Evolutionary conservation across 2,797 vertebrate genomes (phyloP).

Genomic region (Erithacus rubecula): DNA sequence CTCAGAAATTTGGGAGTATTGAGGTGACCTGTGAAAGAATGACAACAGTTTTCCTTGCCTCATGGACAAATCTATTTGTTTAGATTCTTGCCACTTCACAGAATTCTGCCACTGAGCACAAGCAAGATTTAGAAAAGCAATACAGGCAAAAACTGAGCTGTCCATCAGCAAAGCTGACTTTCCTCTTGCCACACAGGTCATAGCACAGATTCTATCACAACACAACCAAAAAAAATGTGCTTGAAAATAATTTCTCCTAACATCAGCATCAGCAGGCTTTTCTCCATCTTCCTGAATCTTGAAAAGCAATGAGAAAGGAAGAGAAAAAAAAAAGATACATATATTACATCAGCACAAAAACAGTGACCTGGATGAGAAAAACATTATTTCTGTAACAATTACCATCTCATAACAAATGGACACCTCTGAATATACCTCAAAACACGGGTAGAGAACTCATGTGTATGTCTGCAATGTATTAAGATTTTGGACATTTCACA

Average conservation of each 20-base stretch:
- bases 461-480: background rate
- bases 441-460: background rate
- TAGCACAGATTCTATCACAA: constrained; percentile 25
- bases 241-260: constrained; percentile 52
- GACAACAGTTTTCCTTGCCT: background rate
- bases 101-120: constrained; percentile 17
- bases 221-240: constrained; percentile 4
- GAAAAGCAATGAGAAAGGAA: constrained; percentile 37
- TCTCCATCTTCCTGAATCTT: constrained; percentile 51
- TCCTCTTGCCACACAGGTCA: background rate
- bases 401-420: background rate
- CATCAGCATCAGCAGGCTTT: constrained; percentile 49
- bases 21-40: background rate
- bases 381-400: background rate
- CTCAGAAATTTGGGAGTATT: background rate
- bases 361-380: background rate
- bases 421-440: background rate
- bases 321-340: background rate
- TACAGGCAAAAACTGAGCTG: constrained; percentile 1
- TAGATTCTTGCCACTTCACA: constrained; percentile 4
- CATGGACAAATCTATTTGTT: background rate
- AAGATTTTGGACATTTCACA: background rate
- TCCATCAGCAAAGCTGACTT: background rate
- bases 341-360: background rate
- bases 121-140: constrained; percentile 5